Evolutionary conservation across 2,113 vertebrate genomes (phyloP), one percentile per base, ranked within the genome.

Genomic region (Lathamus discolor): DNA sequence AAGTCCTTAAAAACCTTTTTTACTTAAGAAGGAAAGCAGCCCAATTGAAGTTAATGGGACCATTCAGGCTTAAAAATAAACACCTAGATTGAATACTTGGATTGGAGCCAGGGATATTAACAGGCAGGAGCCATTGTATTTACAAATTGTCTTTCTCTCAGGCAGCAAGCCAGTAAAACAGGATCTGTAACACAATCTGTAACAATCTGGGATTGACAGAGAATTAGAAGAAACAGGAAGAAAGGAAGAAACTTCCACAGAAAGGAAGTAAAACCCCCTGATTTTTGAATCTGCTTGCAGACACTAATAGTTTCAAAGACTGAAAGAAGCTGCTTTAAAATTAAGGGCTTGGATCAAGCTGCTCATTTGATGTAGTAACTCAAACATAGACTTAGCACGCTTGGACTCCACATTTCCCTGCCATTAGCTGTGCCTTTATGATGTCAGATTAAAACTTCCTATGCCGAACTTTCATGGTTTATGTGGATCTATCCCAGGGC

Each of bases 1-100:
- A 96, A 96, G 90, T 94, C 80, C 83, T 97, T 95, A 94, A 93
- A 93, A 93, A 96, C 86, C 93, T 93, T 80, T 92, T 96, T 93
- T 83, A 75, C 69, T 88, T 94, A 92, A 86, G 88, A 93, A 86
- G 57, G 78, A 62, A 88, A 72, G 85, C 77, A 92, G 63, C 77
- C 88, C 88, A 61, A 75, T 64, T 94, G 92, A 75, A 22, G 43
- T 81, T 93, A 96, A 93, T 95, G 93, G 93, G 76, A 84, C 89
- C 85, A 91, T 96, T 97, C 93, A 94, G 3, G 37, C 88, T 93
- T 95, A 92, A 94, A 96, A 95, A 86, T 94, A 92, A 96, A 92
- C 70, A 48, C 69, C 27, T 82, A 82, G 66, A 91, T 95, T 79
- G 93, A 95, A 78, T 68, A 84, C 44, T 17, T 96, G 88, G 77